phyloP scores from a whole-genome alignment of 1,140 invertebrate species.

The Scaptomyza graminum region DNA sequence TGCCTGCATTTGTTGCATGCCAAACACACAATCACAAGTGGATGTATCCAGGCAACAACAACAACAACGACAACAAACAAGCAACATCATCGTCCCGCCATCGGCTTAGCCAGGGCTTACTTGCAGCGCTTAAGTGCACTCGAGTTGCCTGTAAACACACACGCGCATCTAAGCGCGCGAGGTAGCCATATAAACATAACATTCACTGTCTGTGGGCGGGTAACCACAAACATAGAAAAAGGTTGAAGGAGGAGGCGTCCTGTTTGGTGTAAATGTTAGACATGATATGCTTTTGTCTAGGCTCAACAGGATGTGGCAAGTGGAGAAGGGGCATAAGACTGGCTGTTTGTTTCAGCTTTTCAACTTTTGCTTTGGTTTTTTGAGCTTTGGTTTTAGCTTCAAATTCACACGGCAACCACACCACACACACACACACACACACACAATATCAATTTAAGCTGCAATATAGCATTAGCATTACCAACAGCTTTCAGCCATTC shows the following conservation, averaged over 20 bases:
- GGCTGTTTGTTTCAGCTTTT: slow-evolving; percentile 42
- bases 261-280: slow-evolving; percentile 38
- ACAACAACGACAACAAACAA: slow-evolving; percentile 19
- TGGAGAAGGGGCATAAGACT: slow-evolving; percentile 18
- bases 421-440: slow-evolving; percentile 43
- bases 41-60: background rate
- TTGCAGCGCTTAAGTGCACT: slow-evolving; percentile 74
- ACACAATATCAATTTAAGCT: slow-evolving; percentile 13
- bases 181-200: slow-evolving; percentile 42
- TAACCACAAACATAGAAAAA: background rate
- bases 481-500: too few relatives aligned
- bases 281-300: slow-evolving; percentile 75
- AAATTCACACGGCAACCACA: slow-evolving; percentile 14
- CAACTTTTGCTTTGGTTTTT: slow-evolving; percentile 27
- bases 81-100: slow-evolving; percentile 27
- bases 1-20: slow-evolving; percentile 49
- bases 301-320: slow-evolving; percentile 36
- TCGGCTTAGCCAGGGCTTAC: slow-evolving; percentile 58
- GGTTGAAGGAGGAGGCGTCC: background rate
- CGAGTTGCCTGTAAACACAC: slow-evolving; percentile 76
- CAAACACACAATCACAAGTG: background rate
- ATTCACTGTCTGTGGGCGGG: slow-evolving; percentile 28
- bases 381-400: slow-evolving; percentile 20
- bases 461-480: too few relatives aligned
- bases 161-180: slow-evolving; percentile 49